Evolutionary conservation across 1,140 invertebrate genomes (phyloP).

Genomic region (Drosophila triauraria): DNA sequence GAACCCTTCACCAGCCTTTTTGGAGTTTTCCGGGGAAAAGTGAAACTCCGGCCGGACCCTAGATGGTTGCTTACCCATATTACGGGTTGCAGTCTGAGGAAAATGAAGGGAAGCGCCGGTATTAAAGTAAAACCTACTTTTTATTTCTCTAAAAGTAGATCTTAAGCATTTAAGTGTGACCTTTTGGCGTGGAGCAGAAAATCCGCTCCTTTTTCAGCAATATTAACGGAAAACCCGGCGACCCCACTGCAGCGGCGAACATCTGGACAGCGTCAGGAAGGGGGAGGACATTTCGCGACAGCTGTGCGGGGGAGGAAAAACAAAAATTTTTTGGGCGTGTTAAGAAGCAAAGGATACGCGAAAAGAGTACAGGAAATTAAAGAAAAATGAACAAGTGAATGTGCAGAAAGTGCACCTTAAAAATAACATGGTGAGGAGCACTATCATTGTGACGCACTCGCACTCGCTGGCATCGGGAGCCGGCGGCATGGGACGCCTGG

Average conservation of each 20-base stretch:
- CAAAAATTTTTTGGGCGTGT: slow-evolving; percentile 66
- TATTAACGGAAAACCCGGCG: no score
- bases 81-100: no score
- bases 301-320: slow-evolving; percentile 58
- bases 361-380: slow-evolving; percentile 9
- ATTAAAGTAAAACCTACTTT: no score
- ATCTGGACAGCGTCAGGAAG: slow-evolving; percentile 25
- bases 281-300: slow-evolving; percentile 35
- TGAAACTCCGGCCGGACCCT: no score
- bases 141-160: no score
- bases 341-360: slow-evolving; percentile 30
- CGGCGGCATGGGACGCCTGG: slow-evolving; percentile 32
- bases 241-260: slow-evolving; percentile 4
- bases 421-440: slow-evolving; percentile 51
- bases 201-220: no score
- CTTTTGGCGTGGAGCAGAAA: no score
- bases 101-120: no score
- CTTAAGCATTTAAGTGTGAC: no score
- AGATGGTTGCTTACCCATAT: no score
- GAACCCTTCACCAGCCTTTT: no score
- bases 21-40: no score
- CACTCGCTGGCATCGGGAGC: slow-evolving; percentile 11
- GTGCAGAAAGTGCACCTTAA: slow-evolving; percentile 4
- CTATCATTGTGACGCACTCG: slow-evolving; percentile 1
- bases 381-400: slow-evolving; percentile 25